A percentile compares a stretch with the other conserved stretches of the same genome.
Conservation (phyloP, 2,888 invertebrate genomes). For the Digitonthophagus gazella region DNA sequence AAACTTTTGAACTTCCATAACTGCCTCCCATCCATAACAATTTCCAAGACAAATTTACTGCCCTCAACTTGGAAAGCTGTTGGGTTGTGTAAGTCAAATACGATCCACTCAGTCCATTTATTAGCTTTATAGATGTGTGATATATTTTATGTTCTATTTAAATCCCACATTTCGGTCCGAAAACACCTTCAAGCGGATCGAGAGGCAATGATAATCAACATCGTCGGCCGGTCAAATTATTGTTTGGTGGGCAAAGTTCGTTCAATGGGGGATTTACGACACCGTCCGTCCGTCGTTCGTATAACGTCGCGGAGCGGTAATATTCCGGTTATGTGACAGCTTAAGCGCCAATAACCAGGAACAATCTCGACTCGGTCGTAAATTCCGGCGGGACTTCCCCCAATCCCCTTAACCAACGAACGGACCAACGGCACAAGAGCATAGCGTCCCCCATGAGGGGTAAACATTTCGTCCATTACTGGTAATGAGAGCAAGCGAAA, state of each 20-base stretch:
- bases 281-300: conserved; percentile 6
- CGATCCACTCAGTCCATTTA: no score
- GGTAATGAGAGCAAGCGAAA: background rate
- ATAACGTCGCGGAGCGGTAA: conserved; percentile 1
- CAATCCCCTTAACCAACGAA: background rate
- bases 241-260: background rate
- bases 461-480: background rate
- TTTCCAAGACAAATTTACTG: no score
- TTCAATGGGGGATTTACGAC: conserved; percentile 7
- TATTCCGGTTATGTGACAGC: conserved; percentile 20
- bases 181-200: background rate
- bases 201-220: background rate
- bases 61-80: no score
- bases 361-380: conserved; percentile 18
- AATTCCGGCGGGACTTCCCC: conserved; percentile 9
- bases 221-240: background rate
- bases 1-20: no score
- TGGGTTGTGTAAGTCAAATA: no score
- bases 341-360: conserved; percentile 20
- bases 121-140: no score
- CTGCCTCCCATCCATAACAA: no score
- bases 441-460: background rate
- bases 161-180: no score
- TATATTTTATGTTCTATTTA: no score
- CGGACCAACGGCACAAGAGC: background rate